Conservation (phyloP, 2,888 invertebrate genomes). For the Drosophila rubida region DNA sequence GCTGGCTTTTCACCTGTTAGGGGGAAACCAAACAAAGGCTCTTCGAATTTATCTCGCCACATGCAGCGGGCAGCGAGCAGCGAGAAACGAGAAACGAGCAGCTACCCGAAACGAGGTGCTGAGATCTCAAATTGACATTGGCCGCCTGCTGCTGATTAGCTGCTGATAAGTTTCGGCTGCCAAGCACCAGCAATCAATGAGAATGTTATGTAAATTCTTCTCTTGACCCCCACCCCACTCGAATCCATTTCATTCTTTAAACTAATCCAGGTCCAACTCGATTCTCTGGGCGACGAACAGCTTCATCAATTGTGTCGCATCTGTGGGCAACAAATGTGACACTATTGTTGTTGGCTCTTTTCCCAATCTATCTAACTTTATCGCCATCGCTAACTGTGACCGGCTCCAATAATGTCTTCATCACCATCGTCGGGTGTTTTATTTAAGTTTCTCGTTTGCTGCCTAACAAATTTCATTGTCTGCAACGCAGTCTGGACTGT, state of each 20-base stretch:
- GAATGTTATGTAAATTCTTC: slow-evolving; percentile 69
- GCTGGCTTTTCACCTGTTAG: slow-evolving; percentile 18
- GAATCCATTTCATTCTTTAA: slow-evolving; percentile 29
- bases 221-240: not conserved
- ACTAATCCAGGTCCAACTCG: slow-evolving; percentile 35
- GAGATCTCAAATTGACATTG: slow-evolving; percentile 71
- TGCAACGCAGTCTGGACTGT: not conserved
- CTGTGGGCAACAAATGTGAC: slow-evolving; percentile 64
- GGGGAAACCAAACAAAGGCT: slow-evolving; percentile 54
- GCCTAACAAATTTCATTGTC: slow-evolving; percentile 47
- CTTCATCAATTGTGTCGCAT: slow-evolving; percentile 41
- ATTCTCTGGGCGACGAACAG: not conserved
- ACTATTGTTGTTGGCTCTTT: slow-evolving; percentile 53
- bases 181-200: slow-evolving; percentile 60
- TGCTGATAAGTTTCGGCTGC: slow-evolving; percentile 71
- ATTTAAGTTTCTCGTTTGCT: slow-evolving; percentile 26
- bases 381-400: slow-evolving; percentile 39
- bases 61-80: slow-evolving; percentile 40
- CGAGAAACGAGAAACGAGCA: not conserved
- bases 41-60: slow-evolving; percentile 59
- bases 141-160: slow-evolving; percentile 75
- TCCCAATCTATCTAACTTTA: slow-evolving; percentile 32
- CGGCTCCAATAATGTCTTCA: slow-evolving; percentile 67
- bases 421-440: slow-evolving; percentile 30
- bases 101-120: slow-evolving; percentile 71